Evolutionary conservation across 2,888 invertebrate species (phyloP).

Genomic region (Syrphus vitripennis): DNA sequence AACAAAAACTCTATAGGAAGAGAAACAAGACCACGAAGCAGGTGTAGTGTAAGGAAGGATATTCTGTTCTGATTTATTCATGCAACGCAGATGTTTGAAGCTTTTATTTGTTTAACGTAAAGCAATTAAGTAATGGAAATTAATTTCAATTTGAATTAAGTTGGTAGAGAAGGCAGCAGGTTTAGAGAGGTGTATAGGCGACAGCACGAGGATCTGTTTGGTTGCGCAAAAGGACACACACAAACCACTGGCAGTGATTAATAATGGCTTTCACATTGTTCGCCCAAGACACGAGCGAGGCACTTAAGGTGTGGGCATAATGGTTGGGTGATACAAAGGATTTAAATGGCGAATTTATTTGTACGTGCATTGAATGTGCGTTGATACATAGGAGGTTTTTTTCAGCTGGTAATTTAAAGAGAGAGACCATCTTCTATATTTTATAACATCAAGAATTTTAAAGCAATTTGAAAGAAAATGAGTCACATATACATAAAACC

Average conservation of each 20-base stretch:
- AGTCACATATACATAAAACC: neutral
- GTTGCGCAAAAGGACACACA: slow-evolving; percentile 23
- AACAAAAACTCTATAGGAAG: neutral
- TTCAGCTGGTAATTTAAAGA: slow-evolving; percentile 19
- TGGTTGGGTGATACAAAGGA: slow-evolving; percentile 39
- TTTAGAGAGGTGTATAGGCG: neutral
- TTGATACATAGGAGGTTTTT: neutral
- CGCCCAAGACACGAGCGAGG: slow-evolving; percentile 18
- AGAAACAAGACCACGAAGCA: neutral
- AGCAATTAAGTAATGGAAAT: slow-evolving; percentile 62
- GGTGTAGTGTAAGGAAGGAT: slow-evolving; percentile 20
- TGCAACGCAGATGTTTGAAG: slow-evolving; percentile 60
- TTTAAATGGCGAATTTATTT: slow-evolving; percentile 25
- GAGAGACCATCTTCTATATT: no score
- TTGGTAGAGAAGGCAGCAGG: neutral
- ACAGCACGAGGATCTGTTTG: neutral
- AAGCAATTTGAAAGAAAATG: neutral
- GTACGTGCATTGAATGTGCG: slow-evolving; percentile 42
- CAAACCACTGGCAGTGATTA: slow-evolving; percentile 44
- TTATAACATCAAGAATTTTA: neutral
- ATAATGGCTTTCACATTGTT: slow-evolving; percentile 41
- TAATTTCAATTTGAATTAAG: slow-evolving; percentile 63
- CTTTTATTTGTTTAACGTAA: slow-evolving; percentile 54
- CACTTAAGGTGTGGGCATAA: neutral
- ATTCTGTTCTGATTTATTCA: slow-evolving; percentile 57